A percentile compares a stretch with the other conserved stretches of the same genome.
Conservation (phyloP, 2,888 invertebrate species). For the Heteromyza rotundicornis region DNA sequence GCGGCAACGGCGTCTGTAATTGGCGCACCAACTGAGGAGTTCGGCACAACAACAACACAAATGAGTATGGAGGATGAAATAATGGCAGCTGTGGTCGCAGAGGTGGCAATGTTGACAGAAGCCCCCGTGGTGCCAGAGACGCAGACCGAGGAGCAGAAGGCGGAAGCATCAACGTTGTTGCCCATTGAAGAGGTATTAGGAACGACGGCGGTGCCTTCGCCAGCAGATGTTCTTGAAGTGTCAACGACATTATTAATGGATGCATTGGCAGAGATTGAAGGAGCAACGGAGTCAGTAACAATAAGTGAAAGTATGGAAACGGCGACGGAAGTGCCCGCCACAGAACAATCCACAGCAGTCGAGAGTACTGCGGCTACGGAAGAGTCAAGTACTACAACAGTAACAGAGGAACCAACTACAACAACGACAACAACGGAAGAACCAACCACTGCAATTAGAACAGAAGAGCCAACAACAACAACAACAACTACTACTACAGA, state of each 20-base stretch:
- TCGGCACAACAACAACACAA: background rate
- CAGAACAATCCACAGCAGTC: no score
- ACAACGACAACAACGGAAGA: background rate
- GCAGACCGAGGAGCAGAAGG: no score
- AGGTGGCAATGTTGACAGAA: background rate
- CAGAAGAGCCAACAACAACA: background rate
- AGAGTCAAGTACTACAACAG: background rate
- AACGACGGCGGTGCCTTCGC: background rate
- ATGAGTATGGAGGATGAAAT: background rate
- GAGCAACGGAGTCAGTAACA: background rate
- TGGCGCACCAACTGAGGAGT: slow-evolving; percentile 1
- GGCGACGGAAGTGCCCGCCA: no score
- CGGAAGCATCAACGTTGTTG: no score
- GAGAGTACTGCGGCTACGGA: background rate
- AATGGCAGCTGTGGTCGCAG: background rate
- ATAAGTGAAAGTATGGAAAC: background rate
- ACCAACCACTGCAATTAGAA: slow-evolving; percentile 1
- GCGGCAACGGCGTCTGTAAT: slow-evolving; percentile 16
- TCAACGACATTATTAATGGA: background rate
- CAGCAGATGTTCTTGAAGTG: background rate
- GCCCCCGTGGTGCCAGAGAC: no score
- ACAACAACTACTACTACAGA: slow-evolving; percentile 4
- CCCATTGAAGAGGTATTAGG: no score
- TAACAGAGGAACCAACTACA: background rate
- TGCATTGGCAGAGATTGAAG: background rate